Conservation (phyloP, 2,797 vertebrate species). For the Rhyacichthys aspro region DNA sequence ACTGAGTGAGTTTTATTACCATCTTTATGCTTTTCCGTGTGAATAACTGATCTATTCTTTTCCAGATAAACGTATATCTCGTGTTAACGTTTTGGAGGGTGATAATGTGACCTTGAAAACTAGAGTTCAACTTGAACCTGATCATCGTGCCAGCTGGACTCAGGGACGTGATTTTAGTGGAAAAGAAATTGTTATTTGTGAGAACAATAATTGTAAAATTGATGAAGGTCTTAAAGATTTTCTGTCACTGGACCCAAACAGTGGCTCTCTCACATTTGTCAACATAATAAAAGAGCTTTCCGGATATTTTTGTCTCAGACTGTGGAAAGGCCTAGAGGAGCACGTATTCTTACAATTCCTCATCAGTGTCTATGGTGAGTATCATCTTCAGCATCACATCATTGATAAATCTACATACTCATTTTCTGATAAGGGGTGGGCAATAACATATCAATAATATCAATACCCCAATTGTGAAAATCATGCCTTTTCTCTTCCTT, state of each 20-base stretch:
- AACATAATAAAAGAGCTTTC: not conserved
- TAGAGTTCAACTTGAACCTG: fast-evolving
- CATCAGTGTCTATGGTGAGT: not conserved
- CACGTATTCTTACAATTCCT: not conserved
- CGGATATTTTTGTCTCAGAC: not conserved
- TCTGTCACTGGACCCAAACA: not conserved
- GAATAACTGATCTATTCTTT: not conserved
- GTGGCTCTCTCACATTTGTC: not conserved
- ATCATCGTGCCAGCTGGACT: not conserved
- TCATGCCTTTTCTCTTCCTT: too few relatives aligned
- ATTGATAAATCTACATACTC: too few relatives aligned
- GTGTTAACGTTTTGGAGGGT: slow-evolving; percentile 11
- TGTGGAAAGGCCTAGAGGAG: fast-evolving
- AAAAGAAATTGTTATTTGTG: too few relatives aligned
- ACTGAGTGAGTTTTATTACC: too few relatives aligned
- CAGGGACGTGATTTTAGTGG: too few relatives aligned
- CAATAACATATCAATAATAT: too few relatives aligned
- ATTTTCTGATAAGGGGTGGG: too few relatives aligned
- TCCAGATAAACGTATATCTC: not conserved
- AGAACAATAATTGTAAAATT: not conserved
- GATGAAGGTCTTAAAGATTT: not conserved
- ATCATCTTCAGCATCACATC: too few relatives aligned
- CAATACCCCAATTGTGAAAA: too few relatives aligned
- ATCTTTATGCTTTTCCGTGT: too few relatives aligned
- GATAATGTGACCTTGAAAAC: not conserved